phyloP scores from a whole-genome alignment of 37 sponge, comb jelly and placozoan species.

The Aphrocallistes beatrix region DNA sequence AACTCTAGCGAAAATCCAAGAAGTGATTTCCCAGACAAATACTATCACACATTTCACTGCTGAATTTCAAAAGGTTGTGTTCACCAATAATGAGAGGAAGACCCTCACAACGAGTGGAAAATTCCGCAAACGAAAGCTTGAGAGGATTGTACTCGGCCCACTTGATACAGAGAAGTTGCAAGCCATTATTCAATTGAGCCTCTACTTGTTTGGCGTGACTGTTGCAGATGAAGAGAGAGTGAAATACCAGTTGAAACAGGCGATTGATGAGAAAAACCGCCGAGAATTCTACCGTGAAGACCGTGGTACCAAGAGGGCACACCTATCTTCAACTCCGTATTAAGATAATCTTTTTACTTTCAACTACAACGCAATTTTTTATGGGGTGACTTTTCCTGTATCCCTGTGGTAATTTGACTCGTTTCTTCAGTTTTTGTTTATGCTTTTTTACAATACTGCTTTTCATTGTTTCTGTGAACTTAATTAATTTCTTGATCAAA shows the following conservation, averaged over 20 bases:
- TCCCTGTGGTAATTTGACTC: too few relatives aligned
- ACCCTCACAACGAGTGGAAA: not conserved
- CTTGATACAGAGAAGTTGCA: not conserved
- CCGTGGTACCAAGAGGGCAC: not conserved
- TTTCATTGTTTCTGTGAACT: too few relatives aligned
- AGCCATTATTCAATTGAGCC: not conserved
- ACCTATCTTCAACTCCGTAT: not conserved
- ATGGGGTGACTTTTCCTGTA: too few relatives aligned
- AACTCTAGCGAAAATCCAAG: not conserved
- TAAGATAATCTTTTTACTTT: too few relatives aligned
- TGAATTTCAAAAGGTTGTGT: constrained; percentile 3
- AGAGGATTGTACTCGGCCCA: not conserved
- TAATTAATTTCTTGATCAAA: too few relatives aligned
- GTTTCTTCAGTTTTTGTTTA: too few relatives aligned
- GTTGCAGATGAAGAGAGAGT: not conserved
- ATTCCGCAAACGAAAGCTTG: not conserved
- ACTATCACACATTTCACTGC: constrained; percentile 1
- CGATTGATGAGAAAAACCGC: constrained; percentile 12
- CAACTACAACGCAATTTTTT: too few relatives aligned
- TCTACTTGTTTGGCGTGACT: not conserved
- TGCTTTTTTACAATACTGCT: too few relatives aligned
- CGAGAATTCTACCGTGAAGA: constrained; percentile 10
- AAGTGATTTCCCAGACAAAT: not conserved
- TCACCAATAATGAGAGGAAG: not conserved
- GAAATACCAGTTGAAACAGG: constrained; percentile 4